A percentile compares a stretch with the other conserved stretches of the same genome.
Evolutionary conservation across 1,140 invertebrate species (phyloP).

Genomic region (Idris sp.): DNA sequence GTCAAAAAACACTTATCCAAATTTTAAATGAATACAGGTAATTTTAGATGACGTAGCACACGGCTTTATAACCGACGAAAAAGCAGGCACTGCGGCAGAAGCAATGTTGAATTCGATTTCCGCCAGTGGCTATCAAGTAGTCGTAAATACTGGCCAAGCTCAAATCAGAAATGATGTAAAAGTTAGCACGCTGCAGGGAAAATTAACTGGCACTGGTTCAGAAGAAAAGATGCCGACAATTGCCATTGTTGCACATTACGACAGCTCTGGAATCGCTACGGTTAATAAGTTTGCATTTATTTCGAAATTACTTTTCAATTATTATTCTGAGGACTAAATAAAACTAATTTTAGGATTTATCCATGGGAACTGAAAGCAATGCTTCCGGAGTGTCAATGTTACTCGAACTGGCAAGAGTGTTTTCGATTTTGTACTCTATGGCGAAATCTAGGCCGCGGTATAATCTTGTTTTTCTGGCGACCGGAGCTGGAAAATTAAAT

Average conservation of each 20-base stretch:
- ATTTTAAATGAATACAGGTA: slow-evolving; percentile 13
- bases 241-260: slow-evolving; percentile 53
- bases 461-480: slow-evolving; percentile 93
- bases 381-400: slow-evolving; percentile 93
- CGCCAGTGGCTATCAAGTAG: slow-evolving; percentile 95
- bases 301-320: too few relatives aligned
- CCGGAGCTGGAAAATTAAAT: slow-evolving; percentile 96
- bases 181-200: slow-evolving; percentile 90
- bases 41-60: slow-evolving; percentile 88
- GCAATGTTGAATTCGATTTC: slow-evolving; percentile 90
- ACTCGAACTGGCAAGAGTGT: slow-evolving; percentile 91
- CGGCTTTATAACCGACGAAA: slow-evolving; percentile 79
- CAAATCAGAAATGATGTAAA: slow-evolving; percentile 87
- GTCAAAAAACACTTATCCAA: too few relatives aligned
- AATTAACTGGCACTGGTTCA: slow-evolving; percentile 87
- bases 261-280: slow-evolving; percentile 43
- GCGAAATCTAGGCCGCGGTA: slow-evolving; percentile 88
- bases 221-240: slow-evolving; percentile 84
- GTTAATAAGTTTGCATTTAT: too few relatives aligned
- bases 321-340: too few relatives aligned
- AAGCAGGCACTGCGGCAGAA: slow-evolving; percentile 83
- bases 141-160: slow-evolving; percentile 84
- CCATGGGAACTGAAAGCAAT: slow-evolving; percentile 86
- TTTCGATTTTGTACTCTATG: slow-evolving; percentile 93
- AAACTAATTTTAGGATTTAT: slow-evolving; percentile 38